These are phyloP conservation scores for Rhopalosiphum nymphaeae DNA, from an alignment of 2,888 invertebrate species.

Conservation along the genomic window DNA sequence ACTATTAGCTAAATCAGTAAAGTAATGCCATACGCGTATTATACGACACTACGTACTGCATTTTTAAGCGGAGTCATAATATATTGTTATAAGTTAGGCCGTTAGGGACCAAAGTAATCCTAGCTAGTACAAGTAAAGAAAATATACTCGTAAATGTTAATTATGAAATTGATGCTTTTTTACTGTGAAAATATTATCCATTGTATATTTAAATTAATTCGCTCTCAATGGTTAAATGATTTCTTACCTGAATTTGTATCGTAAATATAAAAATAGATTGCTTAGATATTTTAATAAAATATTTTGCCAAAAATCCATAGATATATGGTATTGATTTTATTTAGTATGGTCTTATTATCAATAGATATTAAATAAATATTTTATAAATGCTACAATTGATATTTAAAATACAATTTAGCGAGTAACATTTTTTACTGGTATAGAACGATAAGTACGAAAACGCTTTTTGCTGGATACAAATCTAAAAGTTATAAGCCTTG, in stretches of 20 bases:
- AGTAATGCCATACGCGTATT: neutral
- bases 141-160: neutral
- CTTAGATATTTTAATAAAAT: neutral
- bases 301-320: neutral
- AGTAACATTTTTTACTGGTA: neutral
- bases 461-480: neutral
- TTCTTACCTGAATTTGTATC: neutral
- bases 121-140: neutral
- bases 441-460: neutral
- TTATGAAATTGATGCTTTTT: neutral
- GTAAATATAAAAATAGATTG: neutral
- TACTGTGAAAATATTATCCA: neutral
- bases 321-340: neutral
- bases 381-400: neutral
- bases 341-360: neutral
- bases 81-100: neutral
- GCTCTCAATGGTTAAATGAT: neutral
- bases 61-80: neutral
- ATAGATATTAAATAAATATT: neutral
- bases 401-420: neutral
- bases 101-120: neutral
- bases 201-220: neutral
- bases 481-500: neutral
- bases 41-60: neutral
- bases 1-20: neutral